Percentiles rank a stretch among this genome's conserved stretches.
phyloP scores from a whole-genome alignment of 2,888 invertebrate species.

The Lasioglossum villosulum region DNA sequence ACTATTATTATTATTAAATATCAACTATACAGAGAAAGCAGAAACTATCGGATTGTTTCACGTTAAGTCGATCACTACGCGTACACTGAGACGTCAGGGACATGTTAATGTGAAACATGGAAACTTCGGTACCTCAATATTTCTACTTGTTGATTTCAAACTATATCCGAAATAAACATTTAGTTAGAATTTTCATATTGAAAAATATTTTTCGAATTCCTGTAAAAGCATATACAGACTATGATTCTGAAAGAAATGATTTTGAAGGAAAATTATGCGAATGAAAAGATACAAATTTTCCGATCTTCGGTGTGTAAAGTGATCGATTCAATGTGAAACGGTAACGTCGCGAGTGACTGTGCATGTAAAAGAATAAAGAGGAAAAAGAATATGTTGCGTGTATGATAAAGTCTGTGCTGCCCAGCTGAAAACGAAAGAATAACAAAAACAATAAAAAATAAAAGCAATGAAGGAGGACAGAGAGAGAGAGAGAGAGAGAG shows the following conservation, averaged over 20 bases:
- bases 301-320: neutral
- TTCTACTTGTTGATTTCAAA: neutral
- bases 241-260: neutral
- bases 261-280: neutral
- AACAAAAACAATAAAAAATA: conserved; percentile 19
- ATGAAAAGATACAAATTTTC: neutral
- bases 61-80: neutral
- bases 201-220: neutral
- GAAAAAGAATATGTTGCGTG: conserved; percentile 59
- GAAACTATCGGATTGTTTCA: conserved; percentile 33
- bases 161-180: neutral
- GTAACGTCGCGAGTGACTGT: conserved; percentile 59
- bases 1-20: conserved; percentile 65
- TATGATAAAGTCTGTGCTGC: conserved; percentile 75
- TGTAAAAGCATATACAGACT: neutral
- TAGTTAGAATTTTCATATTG: neutral
- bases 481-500: conserved; percentile 41
- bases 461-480: conserved; percentile 16
- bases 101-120: neutral
- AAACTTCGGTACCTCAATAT: neutral
- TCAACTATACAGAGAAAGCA: conserved; percentile 46
- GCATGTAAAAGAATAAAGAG: conserved; percentile 53
- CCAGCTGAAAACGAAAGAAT: conserved; percentile 65
- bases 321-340: neutral
- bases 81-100: neutral